A percentile compares a stretch with the other conserved stretches of the same genome.
Conservation (phyloP, 2,113 vertebrate species). For the Clinocottus analis region DNA sequence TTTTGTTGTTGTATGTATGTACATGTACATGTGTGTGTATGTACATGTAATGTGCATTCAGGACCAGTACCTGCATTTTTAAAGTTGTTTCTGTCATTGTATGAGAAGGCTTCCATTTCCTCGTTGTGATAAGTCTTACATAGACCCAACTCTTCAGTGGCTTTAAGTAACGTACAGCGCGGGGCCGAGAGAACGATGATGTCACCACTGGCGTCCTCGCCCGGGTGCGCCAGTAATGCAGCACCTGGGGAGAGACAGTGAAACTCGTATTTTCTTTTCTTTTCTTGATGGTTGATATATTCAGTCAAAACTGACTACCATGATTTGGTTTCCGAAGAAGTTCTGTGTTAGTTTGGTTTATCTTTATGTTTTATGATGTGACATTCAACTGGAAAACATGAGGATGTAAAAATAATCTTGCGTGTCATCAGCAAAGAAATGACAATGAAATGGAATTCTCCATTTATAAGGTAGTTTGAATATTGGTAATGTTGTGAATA, state of each 20-base stretch:
- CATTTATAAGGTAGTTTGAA: background rate
- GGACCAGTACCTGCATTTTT: conserved; percentile 75
- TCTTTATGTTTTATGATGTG: background rate
- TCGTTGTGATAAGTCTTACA: conserved; percentile 77
- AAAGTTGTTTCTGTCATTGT: conserved; percentile 79
- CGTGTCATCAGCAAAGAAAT: too few species aligned
- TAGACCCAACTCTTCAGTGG: conserved; percentile 82
- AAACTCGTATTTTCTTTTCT: background rate
- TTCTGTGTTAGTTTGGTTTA: background rate
- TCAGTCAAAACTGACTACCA: background rate
- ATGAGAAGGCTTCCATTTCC: conserved; percentile 83
- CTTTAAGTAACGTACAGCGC: conserved; percentile 79
- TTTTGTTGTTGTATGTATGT: too few species aligned
- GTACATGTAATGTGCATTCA: background rate
- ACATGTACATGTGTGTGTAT: too few species aligned
- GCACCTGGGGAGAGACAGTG: conserved; percentile 67
- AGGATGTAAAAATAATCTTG: background rate
- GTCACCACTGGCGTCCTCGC: conserved; percentile 81
- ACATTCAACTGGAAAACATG: background rate
- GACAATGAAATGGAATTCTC: background rate
- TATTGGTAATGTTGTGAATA: background rate
- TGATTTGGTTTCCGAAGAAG: background rate
- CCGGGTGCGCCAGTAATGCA: conserved; percentile 81
- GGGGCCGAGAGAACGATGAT: conserved; percentile 83
- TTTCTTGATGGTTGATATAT: background rate